These are phyloP conservation scores for Mactromeris polynyma DNA, from an alignment of 2,888 invertebrate genomes.

Conservation along the genomic window DNA sequence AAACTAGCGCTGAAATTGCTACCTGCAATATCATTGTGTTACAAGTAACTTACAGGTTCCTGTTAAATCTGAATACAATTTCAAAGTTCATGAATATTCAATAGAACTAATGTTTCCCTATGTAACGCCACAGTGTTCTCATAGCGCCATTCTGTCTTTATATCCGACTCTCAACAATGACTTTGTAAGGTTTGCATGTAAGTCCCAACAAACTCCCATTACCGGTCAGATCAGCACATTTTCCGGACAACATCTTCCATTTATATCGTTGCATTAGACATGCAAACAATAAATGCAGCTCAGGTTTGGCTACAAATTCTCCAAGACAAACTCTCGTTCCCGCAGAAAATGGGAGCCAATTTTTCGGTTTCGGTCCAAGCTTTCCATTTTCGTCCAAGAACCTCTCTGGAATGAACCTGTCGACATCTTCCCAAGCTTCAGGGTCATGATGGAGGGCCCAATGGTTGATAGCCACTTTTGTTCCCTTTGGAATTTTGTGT, in stretches of 20 bases:
- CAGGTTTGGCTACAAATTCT: conserved; percentile 77
- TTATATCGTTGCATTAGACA: conserved; percentile 68
- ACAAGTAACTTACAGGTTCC: too few relatives aligned
- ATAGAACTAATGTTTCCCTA: too few relatives aligned
- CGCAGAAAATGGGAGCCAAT: conserved; percentile 78
- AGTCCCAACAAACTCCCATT: neutral
- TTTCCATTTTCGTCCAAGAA: conserved; percentile 77
- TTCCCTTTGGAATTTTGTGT: conserved; percentile 25
- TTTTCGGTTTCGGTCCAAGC: conserved; percentile 58
- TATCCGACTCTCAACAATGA: conserved; percentile 51
- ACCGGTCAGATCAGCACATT: conserved; percentile 33
- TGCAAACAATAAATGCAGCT: conserved; percentile 73
- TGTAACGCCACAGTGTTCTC: neutral
- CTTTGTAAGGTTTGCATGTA: conserved; percentile 51
- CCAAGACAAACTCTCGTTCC: conserved; percentile 81
- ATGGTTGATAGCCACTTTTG: conserved; percentile 19
- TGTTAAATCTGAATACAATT: too few relatives aligned
- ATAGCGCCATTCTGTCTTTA: neutral
- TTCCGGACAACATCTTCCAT: conserved; percentile 63
- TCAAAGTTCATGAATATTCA: too few relatives aligned
- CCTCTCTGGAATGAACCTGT: conserved; percentile 78
- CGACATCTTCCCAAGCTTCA: conserved; percentile 75
- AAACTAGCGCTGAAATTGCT: too few relatives aligned
- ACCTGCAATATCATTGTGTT: too few relatives aligned
- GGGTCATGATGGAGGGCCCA: conserved; percentile 78